A percentile compares a stretch with the other conserved stretches of the same genome.
Evolutionary conservation across 2,113 vertebrate species (phyloP).

Genomic region (Glaucidium brasilianum): DNA sequence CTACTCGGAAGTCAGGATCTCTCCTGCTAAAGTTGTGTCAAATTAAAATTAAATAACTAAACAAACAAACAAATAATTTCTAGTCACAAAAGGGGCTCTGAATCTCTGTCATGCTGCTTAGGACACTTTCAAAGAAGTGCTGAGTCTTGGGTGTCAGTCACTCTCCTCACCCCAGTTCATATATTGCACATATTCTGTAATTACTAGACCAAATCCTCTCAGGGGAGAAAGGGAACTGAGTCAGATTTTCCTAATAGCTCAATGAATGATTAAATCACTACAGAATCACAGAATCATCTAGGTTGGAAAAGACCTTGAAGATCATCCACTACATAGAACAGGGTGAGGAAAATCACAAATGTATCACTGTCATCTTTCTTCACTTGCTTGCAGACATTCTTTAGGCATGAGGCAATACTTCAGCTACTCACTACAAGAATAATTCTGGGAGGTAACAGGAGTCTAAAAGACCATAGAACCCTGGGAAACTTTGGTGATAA

Average conservation of each 20-base stretch:
- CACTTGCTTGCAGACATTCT: background rate
- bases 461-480: background rate
- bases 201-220: background rate
- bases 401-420: background rate
- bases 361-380: background rate
- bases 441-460: background rate
- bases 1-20: background rate
- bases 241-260: background rate
- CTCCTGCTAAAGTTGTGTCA: background rate
- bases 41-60: background rate
- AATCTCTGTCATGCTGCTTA: background rate
- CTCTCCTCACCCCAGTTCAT: fast-evolving
- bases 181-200: background rate
- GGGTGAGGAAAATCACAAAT: background rate
- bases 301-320: too few species aligned
- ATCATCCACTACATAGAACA: background rate
- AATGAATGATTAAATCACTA: background rate
- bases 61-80: background rate
- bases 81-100: background rate
- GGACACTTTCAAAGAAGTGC: background rate
- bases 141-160: background rate
- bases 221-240: background rate
- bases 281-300: too few species aligned
- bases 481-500: background rate
- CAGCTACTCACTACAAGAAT: background rate